Evolutionary conservation across 2,888 invertebrate genomes (phyloP).

Genomic region (Eulithis testata): DNA sequence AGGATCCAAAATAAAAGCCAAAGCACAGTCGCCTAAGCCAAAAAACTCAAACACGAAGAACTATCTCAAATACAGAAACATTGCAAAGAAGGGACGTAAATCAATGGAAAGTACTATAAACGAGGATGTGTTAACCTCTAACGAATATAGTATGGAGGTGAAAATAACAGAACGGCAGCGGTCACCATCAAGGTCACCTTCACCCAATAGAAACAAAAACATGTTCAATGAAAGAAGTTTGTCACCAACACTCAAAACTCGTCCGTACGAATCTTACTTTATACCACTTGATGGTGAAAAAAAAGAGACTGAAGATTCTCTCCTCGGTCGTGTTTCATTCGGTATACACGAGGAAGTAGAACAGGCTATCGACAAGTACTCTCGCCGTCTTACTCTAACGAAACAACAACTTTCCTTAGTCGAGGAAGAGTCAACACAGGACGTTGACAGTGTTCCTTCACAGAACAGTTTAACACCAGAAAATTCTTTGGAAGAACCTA

Average conservation of each 20-base stretch:
- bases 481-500: constrained; percentile 56
- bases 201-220: constrained; percentile 60
- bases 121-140: constrained; percentile 48
- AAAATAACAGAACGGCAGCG: constrained; percentile 65
- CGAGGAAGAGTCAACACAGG: constrained; percentile 81
- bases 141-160: constrained; percentile 70
- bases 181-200: constrained; percentile 54
- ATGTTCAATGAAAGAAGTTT: constrained; percentile 53
- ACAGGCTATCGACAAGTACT: constrained; percentile 66
- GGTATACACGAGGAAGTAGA: constrained; percentile 61
- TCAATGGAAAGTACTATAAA: constrained; percentile 58
- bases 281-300: constrained; percentile 60
- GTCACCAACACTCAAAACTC: constrained; percentile 63
- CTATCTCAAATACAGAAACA: constrained; percentile 67
- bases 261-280: constrained; percentile 70
- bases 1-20: constrained; percentile 81
- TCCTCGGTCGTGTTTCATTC: constrained; percentile 61
- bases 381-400: constrained; percentile 60
- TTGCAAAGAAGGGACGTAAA: constrained; percentile 64
- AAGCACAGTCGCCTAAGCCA: constrained; percentile 70
- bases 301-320: constrained; percentile 48
- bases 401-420: constrained; percentile 79
- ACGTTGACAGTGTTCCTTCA: constrained; percentile 73
- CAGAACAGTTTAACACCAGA: constrained; percentile 71
- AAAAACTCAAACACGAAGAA: constrained; percentile 65